phyloP scores from a whole-genome alignment of 2,888 invertebrate species.

The Unio delphinus region DNA sequence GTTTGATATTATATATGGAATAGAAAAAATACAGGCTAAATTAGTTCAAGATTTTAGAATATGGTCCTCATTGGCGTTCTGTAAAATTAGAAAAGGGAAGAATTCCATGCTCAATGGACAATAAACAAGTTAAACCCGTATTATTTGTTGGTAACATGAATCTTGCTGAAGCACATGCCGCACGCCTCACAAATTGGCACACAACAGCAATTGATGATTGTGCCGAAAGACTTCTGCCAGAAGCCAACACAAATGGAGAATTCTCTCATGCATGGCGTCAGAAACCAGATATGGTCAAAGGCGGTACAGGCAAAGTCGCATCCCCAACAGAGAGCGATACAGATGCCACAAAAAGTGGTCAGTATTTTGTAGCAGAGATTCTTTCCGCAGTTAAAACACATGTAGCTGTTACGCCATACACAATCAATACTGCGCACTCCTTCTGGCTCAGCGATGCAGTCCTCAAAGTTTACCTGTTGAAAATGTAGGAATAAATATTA shows the following conservation, averaged over 20 bases:
- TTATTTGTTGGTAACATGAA: too few relatives aligned
- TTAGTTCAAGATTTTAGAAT: too few relatives aligned
- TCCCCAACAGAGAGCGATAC: slow-evolving; percentile 77
- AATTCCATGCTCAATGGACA: too few relatives aligned
- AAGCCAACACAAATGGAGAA: slow-evolving; percentile 75
- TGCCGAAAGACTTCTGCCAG: slow-evolving; percentile 14
- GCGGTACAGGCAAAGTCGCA: slow-evolving; percentile 74
- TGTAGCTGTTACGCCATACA: slow-evolving; percentile 79
- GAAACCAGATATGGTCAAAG: slow-evolving; percentile 77
- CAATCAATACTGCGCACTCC: slow-evolving; percentile 75
- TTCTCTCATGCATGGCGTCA: slow-evolving; percentile 78
- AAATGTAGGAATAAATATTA: background rate
- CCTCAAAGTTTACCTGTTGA: slow-evolving; percentile 14
- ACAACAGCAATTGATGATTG: slow-evolving; percentile 17
- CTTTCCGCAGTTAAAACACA: slow-evolving; percentile 78
- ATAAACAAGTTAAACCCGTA: too few relatives aligned
- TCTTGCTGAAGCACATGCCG: slow-evolving; percentile 18
- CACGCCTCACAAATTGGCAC: slow-evolving; percentile 30
- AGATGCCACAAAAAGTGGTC: slow-evolving; percentile 79
- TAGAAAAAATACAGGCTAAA: too few relatives aligned
- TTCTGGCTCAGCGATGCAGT: slow-evolving; percentile 50
- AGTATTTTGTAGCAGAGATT: slow-evolving; percentile 81
- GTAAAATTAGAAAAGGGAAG: too few relatives aligned
- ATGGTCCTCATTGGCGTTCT: too few relatives aligned
- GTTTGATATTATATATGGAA: too few relatives aligned